Conservation (phyloP, 2,797 vertebrate genomes). For the Pteronotus mesoamericanus region DNA sequence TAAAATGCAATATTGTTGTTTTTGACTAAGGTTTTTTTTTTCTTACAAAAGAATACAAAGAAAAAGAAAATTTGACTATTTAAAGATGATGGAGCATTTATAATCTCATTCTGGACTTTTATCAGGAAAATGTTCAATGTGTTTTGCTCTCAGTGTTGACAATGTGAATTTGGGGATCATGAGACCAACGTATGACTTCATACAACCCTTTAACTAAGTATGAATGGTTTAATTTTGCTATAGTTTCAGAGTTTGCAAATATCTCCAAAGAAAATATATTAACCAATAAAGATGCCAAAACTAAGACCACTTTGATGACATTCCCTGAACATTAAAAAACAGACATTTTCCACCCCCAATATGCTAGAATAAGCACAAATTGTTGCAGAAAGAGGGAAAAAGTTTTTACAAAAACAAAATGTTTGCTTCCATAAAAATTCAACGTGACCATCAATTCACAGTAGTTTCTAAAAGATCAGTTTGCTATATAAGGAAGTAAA, state of each 20-base stretch:
- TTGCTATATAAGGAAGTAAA: background rate
- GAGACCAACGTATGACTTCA: background rate
- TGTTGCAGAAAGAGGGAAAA: background rate
- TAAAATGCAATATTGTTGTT: background rate
- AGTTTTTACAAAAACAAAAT: background rate
- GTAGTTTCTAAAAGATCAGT: background rate
- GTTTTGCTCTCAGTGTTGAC: background rate
- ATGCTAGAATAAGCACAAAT: slow-evolving; percentile 3
- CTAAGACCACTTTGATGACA: slow-evolving; percentile 20
- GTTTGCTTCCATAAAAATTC: background rate
- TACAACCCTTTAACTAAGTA: background rate
- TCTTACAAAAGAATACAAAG: background rate
- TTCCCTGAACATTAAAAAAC: background rate
- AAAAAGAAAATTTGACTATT: background rate
- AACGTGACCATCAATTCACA: background rate
- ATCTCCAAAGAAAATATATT: slow-evolving; percentile 12
- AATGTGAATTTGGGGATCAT: background rate
- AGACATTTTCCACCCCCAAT: background rate
- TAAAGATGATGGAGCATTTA: background rate
- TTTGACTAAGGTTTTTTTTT: background rate
- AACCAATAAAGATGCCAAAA: background rate
- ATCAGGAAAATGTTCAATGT: background rate
- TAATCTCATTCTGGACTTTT: background rate
- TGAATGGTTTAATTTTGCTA: background rate
- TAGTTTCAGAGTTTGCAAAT: slow-evolving; percentile 8